Evolutionary conservation across 1,140 invertebrate genomes (phyloP), one percentile per base, ranked within the genome.

Genomic region (Drosophila paulistorum): DNA sequence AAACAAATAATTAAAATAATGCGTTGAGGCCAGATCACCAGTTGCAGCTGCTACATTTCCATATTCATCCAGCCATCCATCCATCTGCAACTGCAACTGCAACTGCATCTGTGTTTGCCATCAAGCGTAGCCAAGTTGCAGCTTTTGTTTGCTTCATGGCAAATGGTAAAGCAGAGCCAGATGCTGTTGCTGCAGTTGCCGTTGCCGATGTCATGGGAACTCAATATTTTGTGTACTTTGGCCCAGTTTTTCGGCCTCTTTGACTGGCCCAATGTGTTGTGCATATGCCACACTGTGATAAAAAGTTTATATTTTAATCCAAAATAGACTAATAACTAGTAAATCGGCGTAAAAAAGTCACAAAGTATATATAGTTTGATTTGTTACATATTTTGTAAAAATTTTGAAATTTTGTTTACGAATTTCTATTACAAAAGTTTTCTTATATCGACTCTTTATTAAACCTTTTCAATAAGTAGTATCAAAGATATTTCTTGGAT

Each of bases 1-100:
- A 89, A 89, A 89, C 84, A 89, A 89, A 89, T 89, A 89, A 89
- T 89, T 89, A 89, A 84, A 90, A 79, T 89, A 89, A 89, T 89
- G 77, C 74, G 77, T 64, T 71, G 82, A 59, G 66, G 30, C 58
- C 37, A 59, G 10, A 7, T 51, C 10, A 23, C 4, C 69, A 73
- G 64, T 59, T 79, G 82, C 77, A 71, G 68, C 72, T 72, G 79
- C 61, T 54, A 13, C 68, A 45, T 35, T 42, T 30, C 39, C 0
- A 39, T 61, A 51, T 71, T 7, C 45, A 51, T 23, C 17, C 20
- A 20, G 9, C 9, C 45, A 51, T 23, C 45, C 30, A 30, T 37
- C 7, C 45, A 20, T 23, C 45, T 51, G 45, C 45, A 55, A 60
- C 26, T 23, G 74, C 30, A 68, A 37, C 33, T 59, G 37, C 39